Conservation (phyloP, 1,140 invertebrate genomes). For the Caligus rogercresseyi region DNA sequence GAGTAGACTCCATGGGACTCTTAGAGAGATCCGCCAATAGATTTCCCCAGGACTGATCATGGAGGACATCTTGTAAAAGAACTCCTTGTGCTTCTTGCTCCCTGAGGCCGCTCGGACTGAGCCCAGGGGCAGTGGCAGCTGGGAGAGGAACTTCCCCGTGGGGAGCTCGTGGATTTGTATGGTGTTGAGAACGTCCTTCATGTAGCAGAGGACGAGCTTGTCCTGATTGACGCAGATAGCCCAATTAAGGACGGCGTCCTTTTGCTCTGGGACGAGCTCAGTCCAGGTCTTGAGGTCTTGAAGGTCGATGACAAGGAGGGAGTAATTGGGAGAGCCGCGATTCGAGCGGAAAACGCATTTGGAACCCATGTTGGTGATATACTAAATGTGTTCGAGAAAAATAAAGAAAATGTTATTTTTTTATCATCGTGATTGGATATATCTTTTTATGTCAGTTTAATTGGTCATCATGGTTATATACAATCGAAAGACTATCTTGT, state of each 20-base stretch:
- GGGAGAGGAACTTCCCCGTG: conserved; percentile 48
- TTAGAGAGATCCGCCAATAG: conserved; percentile 19
- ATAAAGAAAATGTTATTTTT: conserved; percentile 20
- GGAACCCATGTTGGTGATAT: conserved; percentile 69
- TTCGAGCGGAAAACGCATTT: conserved; percentile 79
- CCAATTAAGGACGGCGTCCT: conserved; percentile 74
- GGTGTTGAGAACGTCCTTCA: conserved; percentile 75
- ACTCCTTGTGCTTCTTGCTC: conserved; percentile 62
- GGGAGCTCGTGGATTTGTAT: conserved; percentile 12
- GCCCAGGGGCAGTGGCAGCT: conserved; percentile 65
- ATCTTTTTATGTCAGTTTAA: too few species aligned
- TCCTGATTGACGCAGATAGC: conserved; percentile 58
- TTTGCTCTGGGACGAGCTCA: conserved; percentile 63
- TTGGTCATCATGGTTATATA: too few species aligned
- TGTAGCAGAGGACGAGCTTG: conserved; percentile 75
- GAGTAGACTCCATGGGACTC: neutral
- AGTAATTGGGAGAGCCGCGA: conserved; percentile 76
- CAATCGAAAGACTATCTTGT: too few species aligned
- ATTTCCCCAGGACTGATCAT: conserved; percentile 61
- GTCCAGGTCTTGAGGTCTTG: conserved; percentile 51
- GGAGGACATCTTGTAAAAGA: conserved; percentile 84
- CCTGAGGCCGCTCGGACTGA: conserved; percentile 65
- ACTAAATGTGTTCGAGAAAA: conserved; percentile 49
- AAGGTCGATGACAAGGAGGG: conserved; percentile 74
- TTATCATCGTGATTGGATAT: neutral